Evolutionary conservation across 2,888 invertebrate species (phyloP).

Genomic region (Rhagonycha lutea): DNA sequence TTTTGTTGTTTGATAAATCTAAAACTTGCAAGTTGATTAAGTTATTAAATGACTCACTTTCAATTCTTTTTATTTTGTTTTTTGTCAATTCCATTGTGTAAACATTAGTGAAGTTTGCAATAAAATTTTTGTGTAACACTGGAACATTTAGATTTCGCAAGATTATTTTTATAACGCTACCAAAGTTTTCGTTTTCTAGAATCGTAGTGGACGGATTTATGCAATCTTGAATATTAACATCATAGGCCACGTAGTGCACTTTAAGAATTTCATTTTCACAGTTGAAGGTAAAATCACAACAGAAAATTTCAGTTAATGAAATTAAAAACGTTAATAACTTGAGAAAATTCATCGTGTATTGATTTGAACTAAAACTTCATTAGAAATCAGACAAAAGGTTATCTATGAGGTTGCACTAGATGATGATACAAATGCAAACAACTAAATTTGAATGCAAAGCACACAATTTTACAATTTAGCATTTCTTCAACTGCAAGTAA

Average conservation of each 20-base stretch:
- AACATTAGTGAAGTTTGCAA: constrained; percentile 3
- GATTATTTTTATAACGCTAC: not conserved
- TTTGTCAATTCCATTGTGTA: not conserved
- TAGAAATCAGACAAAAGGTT: not conserved
- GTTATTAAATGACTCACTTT: constrained; percentile 8
- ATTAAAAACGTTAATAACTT: not conserved
- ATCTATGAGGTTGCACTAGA: not conserved
- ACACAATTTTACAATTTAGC: not conserved
- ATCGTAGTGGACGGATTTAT: not conserved
- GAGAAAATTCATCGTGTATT: not conserved
- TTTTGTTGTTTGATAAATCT: constrained; percentile 1
- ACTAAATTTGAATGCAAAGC: not conserved
- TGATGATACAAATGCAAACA: not conserved
- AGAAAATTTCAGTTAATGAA: not conserved
- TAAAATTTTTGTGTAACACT: not conserved
- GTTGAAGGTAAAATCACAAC: constrained; percentile 1
- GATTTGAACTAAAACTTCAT: not conserved
- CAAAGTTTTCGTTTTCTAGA: not conserved
- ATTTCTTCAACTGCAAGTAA: not conserved
- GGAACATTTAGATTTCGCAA: not conserved
- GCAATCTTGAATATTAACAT: not conserved
- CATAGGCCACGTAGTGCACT: not conserved
- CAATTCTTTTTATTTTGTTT: constrained; percentile 16
- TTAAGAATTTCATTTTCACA: not conserved
- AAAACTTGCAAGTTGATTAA: not conserved